Base-by-base conservation (phyloP, 2,888 invertebrate species). In the Agriopis leucophaearia region DNA sequence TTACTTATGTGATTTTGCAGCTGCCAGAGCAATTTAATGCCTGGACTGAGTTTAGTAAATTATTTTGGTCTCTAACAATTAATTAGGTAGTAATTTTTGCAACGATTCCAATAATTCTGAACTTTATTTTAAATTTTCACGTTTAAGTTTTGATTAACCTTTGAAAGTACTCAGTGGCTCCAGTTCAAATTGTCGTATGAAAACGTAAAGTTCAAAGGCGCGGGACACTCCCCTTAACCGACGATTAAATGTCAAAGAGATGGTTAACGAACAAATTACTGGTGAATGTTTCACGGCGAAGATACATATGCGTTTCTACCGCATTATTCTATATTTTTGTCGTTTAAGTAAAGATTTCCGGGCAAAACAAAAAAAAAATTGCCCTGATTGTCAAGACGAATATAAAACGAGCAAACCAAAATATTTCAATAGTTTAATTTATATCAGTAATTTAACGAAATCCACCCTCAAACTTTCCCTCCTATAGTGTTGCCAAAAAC, bases 171-270 rank as follows among this genome's bases (percentile, higher is more conserved):
- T 47, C 67, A 71, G 59, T 62, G 71, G 10, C 54, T 55, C n/a
- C 47, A 64, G 55, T 52, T 70, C 61, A 65, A 68, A 64, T 63
- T 68, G 59, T 47, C 52, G 55, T 54, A 69, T 71, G 65, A 74
- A 74, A 69, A 54, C 55, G 73, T 73, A 73, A 74, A 74, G 74
- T 73, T 74, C 74, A 74, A 74, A 70, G 74, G 45, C 73, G 68
- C 8, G 13, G 58, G 68, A 60, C 73, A 73, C 74, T 70, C 71
- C 74, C 66, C 54, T 57, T 50, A 56, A 64, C 42, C 35, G 13
- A 13, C 55, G 36, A 48, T 54, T 66, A 68, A 74, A 74, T 73
- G 73, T 74, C 70, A 71, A 66, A 67, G 56, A 16, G 51, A 51
- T 36, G 56, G 54, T 67, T 67, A 67, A 62, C 58, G 40, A 38